phyloP scores from a whole-genome alignment of 2,113 vertebrate species.

The Malaclemys terrapin region DNA sequence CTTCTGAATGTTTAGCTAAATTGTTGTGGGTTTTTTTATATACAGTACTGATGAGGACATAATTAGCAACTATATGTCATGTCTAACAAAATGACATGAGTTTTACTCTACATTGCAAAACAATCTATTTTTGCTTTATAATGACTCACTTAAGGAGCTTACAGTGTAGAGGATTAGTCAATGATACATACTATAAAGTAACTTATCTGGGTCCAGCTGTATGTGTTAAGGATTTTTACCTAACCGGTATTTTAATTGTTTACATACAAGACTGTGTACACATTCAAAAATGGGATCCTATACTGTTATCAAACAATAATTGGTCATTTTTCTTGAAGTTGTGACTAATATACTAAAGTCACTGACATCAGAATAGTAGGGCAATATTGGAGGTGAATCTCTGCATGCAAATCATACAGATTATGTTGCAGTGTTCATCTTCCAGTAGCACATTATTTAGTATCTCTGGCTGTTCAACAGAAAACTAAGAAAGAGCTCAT shows the following conservation, averaged over 20 bases:
- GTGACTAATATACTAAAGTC: background rate
- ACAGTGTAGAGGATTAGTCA: background rate
- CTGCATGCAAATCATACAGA: background rate
- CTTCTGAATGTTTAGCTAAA: background rate
- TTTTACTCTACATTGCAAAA: background rate
- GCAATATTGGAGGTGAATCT: background rate
- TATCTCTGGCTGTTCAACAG: background rate
- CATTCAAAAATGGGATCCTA: background rate
- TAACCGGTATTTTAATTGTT: background rate
- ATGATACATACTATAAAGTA: background rate
- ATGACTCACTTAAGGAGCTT: background rate
- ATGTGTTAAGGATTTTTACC: background rate
- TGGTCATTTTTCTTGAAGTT: background rate
- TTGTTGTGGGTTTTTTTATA: background rate
- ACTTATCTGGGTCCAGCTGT: background rate
- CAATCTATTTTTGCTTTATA: background rate
- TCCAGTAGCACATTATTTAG: background rate
- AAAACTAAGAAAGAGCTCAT: background rate
- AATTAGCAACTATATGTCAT: background rate
- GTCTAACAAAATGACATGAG: background rate
- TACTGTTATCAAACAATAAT: background rate
- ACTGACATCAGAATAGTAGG: background rate
- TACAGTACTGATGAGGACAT: background rate
- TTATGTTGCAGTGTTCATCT: background rate
- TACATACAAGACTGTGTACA: background rate